Evolutionary conservation across 2,888 invertebrate species (phyloP), one percentile per base, ranked within the genome.

Genomic region (Eucriotettix oculatus): DNA sequence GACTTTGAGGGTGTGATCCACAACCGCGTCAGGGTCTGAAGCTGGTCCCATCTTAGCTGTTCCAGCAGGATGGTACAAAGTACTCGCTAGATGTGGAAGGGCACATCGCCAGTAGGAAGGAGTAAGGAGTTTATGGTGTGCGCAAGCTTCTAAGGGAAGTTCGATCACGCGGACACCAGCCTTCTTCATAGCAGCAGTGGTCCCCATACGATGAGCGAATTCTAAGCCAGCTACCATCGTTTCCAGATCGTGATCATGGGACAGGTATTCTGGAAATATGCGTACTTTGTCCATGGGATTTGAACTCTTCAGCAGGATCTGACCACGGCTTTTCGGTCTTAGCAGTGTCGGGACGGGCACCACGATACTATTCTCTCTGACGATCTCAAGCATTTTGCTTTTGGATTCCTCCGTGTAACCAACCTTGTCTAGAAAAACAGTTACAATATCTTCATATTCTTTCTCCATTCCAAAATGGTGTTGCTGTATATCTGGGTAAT

Each of bases 331-430:
- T 66, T 82, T 82, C 0, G 92, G 92, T 12, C 91, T 75, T 16
- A 91, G 72, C 1, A 92, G 72, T 14, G 91, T 86, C 0, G 91
- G 90, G 48, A 90, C 83, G 0, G 89, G 84, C 69, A 88, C 87
- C 86, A 87, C 90, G 0, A 84, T 84, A 68, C 91, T 90, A 69
- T 85, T 84, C 65, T 81, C 82, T 17, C 91, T 85, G 0, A 86
- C 84, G 1, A 54, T 44, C 11, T 56, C 56, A 5, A 66, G 10
- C 10, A 65, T 55, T 40, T 59, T 61, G 12, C 63, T 42, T 10
- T 58, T 52, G 1, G 66, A 58, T 10, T 66, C 65, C 2, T 70
- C 66, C 55, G 71, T 70, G 44, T 68, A 73, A 14, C 72, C 72
- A 10, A 29, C 29, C 0, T 17, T 29, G 16, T 54, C 16, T 11